Evolutionary conservation across 2,113 vertebrate species (phyloP).

Genomic region (Rousettus leschenaultii): DNA sequence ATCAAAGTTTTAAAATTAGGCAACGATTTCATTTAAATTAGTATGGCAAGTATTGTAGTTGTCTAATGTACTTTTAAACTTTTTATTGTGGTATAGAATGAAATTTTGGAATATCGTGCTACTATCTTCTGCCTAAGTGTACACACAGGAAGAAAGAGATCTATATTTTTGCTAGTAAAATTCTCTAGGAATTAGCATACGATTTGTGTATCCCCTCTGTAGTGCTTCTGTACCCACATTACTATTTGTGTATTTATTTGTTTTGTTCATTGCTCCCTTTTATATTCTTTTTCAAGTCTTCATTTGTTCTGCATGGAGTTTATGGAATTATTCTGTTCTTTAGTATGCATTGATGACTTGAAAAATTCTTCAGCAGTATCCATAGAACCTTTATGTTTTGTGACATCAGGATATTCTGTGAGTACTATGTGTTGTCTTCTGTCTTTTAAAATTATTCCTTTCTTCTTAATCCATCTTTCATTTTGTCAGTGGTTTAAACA

Average conservation of each 20-base stretch:
- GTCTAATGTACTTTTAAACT: neutral
- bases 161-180: neutral
- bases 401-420: neutral
- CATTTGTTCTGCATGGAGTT: neutral
- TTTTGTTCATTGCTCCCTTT: neutral
- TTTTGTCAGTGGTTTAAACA: neutral
- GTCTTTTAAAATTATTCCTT: neutral
- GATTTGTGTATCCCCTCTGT: neutral
- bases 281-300: neutral
- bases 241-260: neutral
- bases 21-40: neutral
- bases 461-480: neutral
- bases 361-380: neutral
- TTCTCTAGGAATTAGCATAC: neutral
- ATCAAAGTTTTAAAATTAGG: slow-evolving; percentile 58
- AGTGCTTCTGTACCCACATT: neutral
- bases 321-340: neutral
- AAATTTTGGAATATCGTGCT: neutral
- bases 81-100: neutral
- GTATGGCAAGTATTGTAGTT: neutral
- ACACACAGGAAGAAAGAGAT: neutral
- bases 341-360: neutral
- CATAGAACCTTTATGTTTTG: neutral
- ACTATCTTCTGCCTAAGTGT: neutral
- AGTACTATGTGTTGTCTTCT: neutral